Percentiles rank a stretch among this genome's conserved stretches.
Conservation (phyloP, 2,113 vertebrate species). For the Mystacornis crossleyi region DNA sequence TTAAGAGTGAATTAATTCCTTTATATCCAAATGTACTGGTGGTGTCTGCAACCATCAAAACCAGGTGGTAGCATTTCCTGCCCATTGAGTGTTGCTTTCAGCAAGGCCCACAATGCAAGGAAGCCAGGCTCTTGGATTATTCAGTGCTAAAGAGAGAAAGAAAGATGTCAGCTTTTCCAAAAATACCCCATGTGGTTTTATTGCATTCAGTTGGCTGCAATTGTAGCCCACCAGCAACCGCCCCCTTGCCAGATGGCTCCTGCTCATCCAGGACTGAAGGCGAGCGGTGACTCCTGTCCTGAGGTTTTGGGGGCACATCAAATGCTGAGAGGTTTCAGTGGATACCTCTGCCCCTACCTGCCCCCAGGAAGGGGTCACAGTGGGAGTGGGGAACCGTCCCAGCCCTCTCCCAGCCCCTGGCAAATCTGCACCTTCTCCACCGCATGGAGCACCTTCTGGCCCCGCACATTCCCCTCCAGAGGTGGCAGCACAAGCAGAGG, state of each 20-base stretch:
- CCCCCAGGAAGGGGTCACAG: neutral
- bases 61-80: neutral
- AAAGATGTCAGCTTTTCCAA: neutral
- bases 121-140: neutral
- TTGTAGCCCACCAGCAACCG: neutral
- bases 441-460: neutral
- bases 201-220: neutral
- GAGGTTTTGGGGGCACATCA: neutral
- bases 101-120: neutral
- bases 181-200: neutral
- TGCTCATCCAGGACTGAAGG: neutral
- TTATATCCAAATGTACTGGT: neutral
- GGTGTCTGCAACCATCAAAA: neutral
- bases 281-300: rapidly evolving
- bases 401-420: neutral
- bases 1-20: neutral
- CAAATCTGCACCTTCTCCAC: neutral
- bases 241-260: neutral
- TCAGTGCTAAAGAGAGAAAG: neutral
- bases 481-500: neutral
- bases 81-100: neutral
- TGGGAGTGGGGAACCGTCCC: no score
- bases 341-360: neutral
- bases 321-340: neutral
- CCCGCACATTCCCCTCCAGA: neutral